Evolutionary conservation across 2,888 invertebrate genomes (phyloP).

Genomic region (Epinotia ramella): DNA sequence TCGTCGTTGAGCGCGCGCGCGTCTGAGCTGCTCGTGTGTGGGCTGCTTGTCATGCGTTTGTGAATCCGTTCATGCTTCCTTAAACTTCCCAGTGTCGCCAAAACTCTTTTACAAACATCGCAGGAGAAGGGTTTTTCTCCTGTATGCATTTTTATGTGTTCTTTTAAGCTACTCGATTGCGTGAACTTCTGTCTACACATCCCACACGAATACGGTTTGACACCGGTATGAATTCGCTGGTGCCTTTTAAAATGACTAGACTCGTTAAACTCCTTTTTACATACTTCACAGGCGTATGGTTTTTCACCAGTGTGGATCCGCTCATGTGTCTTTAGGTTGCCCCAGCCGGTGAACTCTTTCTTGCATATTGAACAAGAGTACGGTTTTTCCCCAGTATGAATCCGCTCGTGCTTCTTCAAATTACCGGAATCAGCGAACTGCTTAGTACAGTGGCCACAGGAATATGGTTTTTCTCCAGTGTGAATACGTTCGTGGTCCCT

Average conservation of each 20-base stretch:
- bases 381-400: not conserved
- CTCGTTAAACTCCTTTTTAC: not conserved
- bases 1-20: not conserved
- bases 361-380: not conserved
- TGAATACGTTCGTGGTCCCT: not conserved
- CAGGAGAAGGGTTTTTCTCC: not conserved
- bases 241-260: not conserved
- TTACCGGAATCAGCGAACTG: not conserved
- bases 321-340: not conserved
- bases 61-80: not conserved
- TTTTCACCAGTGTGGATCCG: not conserved
- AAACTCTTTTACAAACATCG: not conserved
- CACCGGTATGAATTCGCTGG: not conserved
- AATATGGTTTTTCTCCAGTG: not conserved
- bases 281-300: not conserved
- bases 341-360: not conserved
- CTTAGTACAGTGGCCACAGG: not conserved
- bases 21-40: too few species aligned
- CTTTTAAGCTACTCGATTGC: not conserved
- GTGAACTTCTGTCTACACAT: not conserved
- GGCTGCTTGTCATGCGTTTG: not conserved
- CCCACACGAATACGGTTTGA: not conserved
- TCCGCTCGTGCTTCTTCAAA: not conserved
- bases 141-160: not conserved
- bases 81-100: not conserved